phyloP scores from a whole-genome alignment of 2,113 vertebrate genomes.

The Larimichthys polyactis region DNA sequence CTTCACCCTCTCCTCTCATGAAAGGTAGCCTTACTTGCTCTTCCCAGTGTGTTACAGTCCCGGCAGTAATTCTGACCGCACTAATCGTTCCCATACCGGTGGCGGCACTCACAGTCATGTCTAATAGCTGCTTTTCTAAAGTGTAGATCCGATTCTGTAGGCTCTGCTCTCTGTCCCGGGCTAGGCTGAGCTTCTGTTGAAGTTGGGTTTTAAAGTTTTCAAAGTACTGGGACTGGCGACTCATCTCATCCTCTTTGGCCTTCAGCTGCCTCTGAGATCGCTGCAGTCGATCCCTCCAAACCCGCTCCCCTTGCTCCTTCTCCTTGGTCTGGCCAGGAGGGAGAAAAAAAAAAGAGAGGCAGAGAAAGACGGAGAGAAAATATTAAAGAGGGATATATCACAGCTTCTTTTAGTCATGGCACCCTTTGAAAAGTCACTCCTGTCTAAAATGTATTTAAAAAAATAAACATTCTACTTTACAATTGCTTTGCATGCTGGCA shows the following conservation, averaged over 20 bases:
- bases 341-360: background rate
- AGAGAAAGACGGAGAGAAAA: background rate
- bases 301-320: conserved; percentile 80
- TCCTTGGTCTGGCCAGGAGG: conserved; percentile 77
- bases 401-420: too few species aligned
- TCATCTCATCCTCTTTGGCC: conserved; percentile 86
- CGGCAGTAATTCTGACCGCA: conserved; percentile 62
- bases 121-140: conserved; percentile 84
- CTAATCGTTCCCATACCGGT: conserved; percentile 46
- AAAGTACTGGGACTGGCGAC: conserved; percentile 86
- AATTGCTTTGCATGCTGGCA: too few species aligned
- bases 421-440: too few species aligned
- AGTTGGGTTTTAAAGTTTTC: conserved; percentile 86
- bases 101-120: conserved; percentile 77
- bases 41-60: conserved; percentile 52
- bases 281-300: conserved; percentile 80
- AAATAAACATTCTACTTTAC: too few species aligned
- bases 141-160: conserved; percentile 82
- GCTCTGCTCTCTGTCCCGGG: conserved; percentile 80
- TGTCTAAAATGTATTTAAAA: too few species aligned
- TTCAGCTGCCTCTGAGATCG: conserved; percentile 85
- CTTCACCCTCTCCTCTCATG: conserved; percentile 77
- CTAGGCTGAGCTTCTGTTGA: conserved; percentile 80
- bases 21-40: conserved; percentile 62
- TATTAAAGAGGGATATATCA: background rate